phyloP scores from a whole-genome alignment of 23 tunicate genomes.

The Phallusia fumigata region DNA sequence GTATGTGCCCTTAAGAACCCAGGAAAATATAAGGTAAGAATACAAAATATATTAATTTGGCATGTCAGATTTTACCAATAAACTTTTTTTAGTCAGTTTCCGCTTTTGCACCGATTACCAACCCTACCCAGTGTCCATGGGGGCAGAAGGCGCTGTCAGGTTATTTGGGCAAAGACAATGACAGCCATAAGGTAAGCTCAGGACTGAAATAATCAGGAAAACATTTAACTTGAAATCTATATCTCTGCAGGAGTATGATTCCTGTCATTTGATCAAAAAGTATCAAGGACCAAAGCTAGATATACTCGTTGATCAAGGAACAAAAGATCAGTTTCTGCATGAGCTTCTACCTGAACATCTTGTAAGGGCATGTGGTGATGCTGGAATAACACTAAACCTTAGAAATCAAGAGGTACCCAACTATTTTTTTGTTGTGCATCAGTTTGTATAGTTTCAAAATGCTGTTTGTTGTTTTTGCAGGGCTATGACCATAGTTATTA shows the following conservation, averaged over 20 bases:
- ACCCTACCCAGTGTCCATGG: slow-evolving; percentile 92
- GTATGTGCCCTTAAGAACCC: slow-evolving; percentile 87
- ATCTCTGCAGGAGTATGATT: slow-evolving; percentile 54
- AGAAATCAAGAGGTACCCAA: slow-evolving; percentile 70
- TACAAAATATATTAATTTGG: not conserved
- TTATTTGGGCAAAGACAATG: slow-evolving; percentile 65
- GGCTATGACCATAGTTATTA: slow-evolving; percentile 97
- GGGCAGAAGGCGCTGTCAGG: slow-evolving; percentile 93
- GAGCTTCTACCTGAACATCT: slow-evolving; percentile 78
- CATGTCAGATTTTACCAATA: not conserved
- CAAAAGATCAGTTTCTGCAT: slow-evolving; percentile 72
- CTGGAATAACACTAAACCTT: slow-evolving; percentile 40
- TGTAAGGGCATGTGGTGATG: slow-evolving; percentile 68
- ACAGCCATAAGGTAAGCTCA: slow-evolving; percentile 34
- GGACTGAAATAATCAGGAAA: not conserved
- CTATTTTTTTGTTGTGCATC: not conserved
- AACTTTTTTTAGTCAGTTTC: slow-evolving; percentile 59
- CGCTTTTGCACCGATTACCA: slow-evolving; percentile 92
- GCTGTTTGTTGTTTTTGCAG: slow-evolving; percentile 5
- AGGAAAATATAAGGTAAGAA: slow-evolving; percentile 57
- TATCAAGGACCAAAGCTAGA: slow-evolving; percentile 76
- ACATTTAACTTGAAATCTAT: not conserved
- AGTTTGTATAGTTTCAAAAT: not conserved
- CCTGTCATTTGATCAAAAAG: slow-evolving; percentile 64
- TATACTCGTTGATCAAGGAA: slow-evolving; percentile 87